Base-by-base conservation (phyloP, 2,797 vertebrate genomes). In the Sebastes elongatus region DNA sequence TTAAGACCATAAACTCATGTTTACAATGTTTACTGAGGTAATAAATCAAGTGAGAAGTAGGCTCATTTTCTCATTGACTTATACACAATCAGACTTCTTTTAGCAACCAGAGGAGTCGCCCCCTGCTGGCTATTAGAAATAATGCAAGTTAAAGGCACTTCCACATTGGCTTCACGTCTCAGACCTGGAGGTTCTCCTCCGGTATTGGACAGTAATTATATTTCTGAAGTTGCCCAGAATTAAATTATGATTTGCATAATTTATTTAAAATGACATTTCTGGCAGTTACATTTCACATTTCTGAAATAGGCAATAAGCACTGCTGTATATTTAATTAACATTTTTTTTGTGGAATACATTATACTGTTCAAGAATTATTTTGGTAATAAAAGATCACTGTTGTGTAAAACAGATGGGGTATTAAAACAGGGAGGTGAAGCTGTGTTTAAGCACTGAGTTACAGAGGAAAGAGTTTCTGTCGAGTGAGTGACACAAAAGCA, bases 401-500 rank as follows among this genome's bases (percentile, higher is more conserved):
- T 25, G 71, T 49, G 1, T 25, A 5, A 81, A 83, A 78, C 35
- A 35, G 73, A 70, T n/a, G 70, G 63, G 56, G 65, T 27, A 64
- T 73, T 74, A 69, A 76, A 84, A 68, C 80, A 67, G 56, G 55
- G 86, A 84, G 76, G 71, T 82, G 86, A 83, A 46, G 75, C 74
- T 55, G 82, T 27, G 67, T 87, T 85, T 86, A 80, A 90, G 88
- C 83, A 72, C 84, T 14, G 89, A 86, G 84, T 78, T 76, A 69
- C 87, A 74, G 76, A 82, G 78, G 84, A 88, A 88, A 84, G 86
- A 89, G 88, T 89, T 89, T 88, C 91, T 4, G 67, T 82, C 61
- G 61, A 91, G 85, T 91, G 92, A 93, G 85, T 90, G 90, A 90
- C 91, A 92, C 89, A 89, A 91, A 86, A 82, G 93, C 82, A 81